Base-by-base conservation (phyloP, 53 echinoderm and acorn worm genomes). In the Paracentrotus lividus region DNA sequence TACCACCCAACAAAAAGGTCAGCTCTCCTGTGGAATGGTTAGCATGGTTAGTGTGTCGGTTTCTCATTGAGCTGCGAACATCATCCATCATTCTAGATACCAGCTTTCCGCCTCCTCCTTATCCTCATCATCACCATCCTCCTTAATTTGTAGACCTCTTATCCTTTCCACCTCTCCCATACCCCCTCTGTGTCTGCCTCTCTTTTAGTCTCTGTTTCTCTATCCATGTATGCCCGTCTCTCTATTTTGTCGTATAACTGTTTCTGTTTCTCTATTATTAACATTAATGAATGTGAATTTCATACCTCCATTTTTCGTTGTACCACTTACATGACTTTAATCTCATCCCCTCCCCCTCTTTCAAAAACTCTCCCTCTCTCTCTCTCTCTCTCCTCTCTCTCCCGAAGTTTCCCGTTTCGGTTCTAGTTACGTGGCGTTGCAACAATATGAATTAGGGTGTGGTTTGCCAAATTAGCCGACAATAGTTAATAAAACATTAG, bases 71-170 rank as follows among this genome's bases (percentile, higher is more conserved):
- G 65, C 89, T 89, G 89, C 89, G 66, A 89, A 89, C 60, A 61
- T 23, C 66, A 89, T 89, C 64, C 64, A 89, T 89, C 89, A 89
- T 64, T 65, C 89, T 61, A 89, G 38, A 89, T 42, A 65, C 89
- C 89, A 61, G 89, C n/a, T 45, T 26, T 27, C 89, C 64, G 27
- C 27, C 64, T 27, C 44, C 56, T 56, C 64, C 40, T 42, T 21
- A 64, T 43, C 27, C 32, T 5, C 36, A 10, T 53, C 20, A 10
- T 59, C 42, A 33, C 10, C 64, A 29, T 54, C 56, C 32, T 86
- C 32, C 29, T 56, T 52, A 15, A 1, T 13, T 76, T 16, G 42
- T 20, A 42, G 42, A 76, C 18, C 76, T 38, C 76, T 18, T 40
- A 76, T 7, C 36, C 8, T 20, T 8, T 69, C 69, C 15, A 21